Percentiles rank a stretch among this genome's conserved stretches.
These are phyloP conservation scores for Elgaria multicarinata DNA, from an alignment of 2,113 vertebrate species.

Conservation along the genomic window DNA sequence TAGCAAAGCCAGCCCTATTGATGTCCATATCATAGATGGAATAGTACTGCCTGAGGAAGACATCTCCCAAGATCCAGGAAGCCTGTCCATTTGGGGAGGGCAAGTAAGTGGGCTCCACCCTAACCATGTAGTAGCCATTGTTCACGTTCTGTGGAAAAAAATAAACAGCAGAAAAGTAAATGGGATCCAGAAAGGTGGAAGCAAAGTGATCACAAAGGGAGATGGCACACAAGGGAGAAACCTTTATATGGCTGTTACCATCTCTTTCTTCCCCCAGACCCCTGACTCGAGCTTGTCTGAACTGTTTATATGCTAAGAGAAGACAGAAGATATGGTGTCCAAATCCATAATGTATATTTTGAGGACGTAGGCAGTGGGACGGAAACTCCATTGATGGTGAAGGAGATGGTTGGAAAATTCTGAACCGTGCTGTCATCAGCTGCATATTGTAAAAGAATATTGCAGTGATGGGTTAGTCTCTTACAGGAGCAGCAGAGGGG, in stretches of 20 bases:
- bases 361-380: conserved; percentile 55
- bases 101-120: conserved; percentile 71
- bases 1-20: conserved; percentile 74
- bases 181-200: neutral
- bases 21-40: conserved; percentile 71
- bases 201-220: neutral
- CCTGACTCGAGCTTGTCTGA: neutral
- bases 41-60: conserved; percentile 77
- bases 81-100: conserved; percentile 67
- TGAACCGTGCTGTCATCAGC: conserved; percentile 44
- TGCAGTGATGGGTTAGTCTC: neutral
- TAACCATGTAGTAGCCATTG: conserved; percentile 63
- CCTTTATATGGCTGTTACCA: neutral
- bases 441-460: conserved; percentile 39
- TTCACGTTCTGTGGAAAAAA: conserved; percentile 50
- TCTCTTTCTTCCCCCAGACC: neutral
- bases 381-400: conserved; percentile 47
- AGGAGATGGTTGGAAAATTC: conserved; percentile 53
- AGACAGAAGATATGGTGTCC: neutral
- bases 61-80: conserved; percentile 76
- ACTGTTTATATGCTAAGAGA: neutral
- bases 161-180: neutral
- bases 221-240: neutral
- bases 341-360: conserved; percentile 19
- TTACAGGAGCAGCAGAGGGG: neutral